phyloP scores from a whole-genome alignment of 2,888 invertebrate genomes.

The Sinelater perroti region DNA sequence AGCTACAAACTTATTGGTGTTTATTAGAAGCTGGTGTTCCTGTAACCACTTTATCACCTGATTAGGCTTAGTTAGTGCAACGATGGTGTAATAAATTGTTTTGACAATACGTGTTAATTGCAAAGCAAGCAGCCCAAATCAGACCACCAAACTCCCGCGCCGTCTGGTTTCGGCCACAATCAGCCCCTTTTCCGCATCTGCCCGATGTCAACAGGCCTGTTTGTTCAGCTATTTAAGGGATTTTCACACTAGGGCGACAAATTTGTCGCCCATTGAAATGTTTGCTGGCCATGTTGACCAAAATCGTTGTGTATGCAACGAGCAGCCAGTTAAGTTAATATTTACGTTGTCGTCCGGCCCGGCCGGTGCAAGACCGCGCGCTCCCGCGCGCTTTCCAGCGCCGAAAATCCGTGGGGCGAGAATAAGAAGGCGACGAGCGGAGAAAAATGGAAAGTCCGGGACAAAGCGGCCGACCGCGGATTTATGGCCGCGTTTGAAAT shows the following conservation, averaged over 20 bases:
- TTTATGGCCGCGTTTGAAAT: conserved; percentile 20
- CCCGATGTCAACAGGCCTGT: conserved; percentile 19
- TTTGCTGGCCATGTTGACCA: conserved; percentile 31
- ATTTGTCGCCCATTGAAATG: conserved; percentile 42
- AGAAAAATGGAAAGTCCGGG: too few relatives aligned
- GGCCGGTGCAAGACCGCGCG: neutral
- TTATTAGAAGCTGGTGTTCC: too few relatives aligned
- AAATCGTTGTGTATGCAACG: conserved; percentile 27
- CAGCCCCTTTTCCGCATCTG: conserved; percentile 9
- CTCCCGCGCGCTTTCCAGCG: neutral
- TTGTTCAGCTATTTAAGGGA: conserved; percentile 33
- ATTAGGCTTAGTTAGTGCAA: too few relatives aligned
- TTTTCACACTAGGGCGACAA: conserved; percentile 43
- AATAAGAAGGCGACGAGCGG: too few relatives aligned
- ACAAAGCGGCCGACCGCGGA: too few relatives aligned
- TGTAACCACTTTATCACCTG: too few relatives aligned
- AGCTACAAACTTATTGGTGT: too few relatives aligned
- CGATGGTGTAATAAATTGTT: too few relatives aligned
- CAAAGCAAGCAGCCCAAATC: too few relatives aligned
- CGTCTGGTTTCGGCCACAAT: conserved; percentile 7
- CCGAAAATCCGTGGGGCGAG: too few relatives aligned
- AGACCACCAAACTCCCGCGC: too few relatives aligned
- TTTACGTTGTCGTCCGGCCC: conserved; percentile 6
- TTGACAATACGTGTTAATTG: too few relatives aligned
- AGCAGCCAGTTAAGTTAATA: conserved; percentile 26